Evolutionary conservation across 2,888 invertebrate genomes (phyloP).

Genomic region (Galeruca laticollis): DNA sequence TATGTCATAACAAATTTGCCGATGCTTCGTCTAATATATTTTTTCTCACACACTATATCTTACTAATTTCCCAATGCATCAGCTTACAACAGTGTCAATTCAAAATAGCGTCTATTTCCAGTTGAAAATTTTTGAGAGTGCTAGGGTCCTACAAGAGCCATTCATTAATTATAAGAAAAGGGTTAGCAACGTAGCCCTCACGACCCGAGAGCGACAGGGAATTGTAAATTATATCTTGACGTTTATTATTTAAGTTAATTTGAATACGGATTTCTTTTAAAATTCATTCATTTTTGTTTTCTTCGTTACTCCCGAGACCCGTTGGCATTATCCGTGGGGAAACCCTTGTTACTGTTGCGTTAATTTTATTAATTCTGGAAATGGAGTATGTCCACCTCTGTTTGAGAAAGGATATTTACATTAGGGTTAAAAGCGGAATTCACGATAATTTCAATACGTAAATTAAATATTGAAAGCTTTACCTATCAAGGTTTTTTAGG

Average conservation of each 20-base stretch:
- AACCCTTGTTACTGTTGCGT: conserved; percentile 33
- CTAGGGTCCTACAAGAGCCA: conserved; percentile 41
- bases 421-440: not conserved
- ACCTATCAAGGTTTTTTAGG: too few species aligned
- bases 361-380: conserved; percentile 32
- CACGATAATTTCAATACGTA: not conserved
- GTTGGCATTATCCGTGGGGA: conserved; percentile 14
- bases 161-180: conserved; percentile 56
- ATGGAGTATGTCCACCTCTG: conserved; percentile 23
- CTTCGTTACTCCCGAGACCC: conserved; percentile 22
- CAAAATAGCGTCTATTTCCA: not conserved
- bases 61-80: not conserved
- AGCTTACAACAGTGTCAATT: not conserved
- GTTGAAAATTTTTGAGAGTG: conserved; percentile 31
- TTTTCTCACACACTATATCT: not conserved
- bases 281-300: conserved; percentile 43
- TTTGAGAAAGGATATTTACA: conserved; percentile 18
- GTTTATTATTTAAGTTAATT: conserved; percentile 50
- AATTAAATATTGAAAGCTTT: too few species aligned
- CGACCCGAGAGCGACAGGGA: conserved; percentile 26
- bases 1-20: too few species aligned
- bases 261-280: conserved; percentile 47
- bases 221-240: conserved; percentile 49
- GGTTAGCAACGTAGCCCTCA: conserved; percentile 41
- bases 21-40: not conserved